Percentiles rank a stretch among this genome's conserved stretches.
Conservation (phyloP, 2,888 invertebrate genomes). For the Drosophila mulleri region DNA sequence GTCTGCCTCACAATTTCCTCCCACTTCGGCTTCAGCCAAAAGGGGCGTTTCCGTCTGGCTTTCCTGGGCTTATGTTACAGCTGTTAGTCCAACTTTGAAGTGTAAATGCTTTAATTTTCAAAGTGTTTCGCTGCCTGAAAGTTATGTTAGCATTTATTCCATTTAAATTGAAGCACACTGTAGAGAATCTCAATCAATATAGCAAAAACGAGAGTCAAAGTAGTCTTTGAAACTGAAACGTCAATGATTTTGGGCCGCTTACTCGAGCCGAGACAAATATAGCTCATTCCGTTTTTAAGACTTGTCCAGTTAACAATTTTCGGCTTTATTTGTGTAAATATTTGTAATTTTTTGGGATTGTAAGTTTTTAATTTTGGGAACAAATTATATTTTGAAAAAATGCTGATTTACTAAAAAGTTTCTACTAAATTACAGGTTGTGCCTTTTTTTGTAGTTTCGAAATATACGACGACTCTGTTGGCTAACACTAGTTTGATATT, state of each 20-base stretch:
- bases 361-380: constrained; percentile 2
- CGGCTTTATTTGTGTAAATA: constrained; percentile 19
- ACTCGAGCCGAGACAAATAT: not conserved
- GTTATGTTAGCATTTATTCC: not conserved
- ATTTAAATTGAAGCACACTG: not conserved
- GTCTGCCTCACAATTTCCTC: constrained; percentile 21
- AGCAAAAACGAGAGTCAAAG: not conserved
- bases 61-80: constrained; percentile 14
- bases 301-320: constrained; percentile 12
- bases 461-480: not conserved
- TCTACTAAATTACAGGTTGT: constrained; percentile 1
- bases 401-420: no score
- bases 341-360: constrained; percentile 13
- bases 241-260: not conserved
- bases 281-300: not conserved
- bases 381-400: no score
- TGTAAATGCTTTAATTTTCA: constrained; percentile 13
- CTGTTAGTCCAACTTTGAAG: constrained; percentile 25
- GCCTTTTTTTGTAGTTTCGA: not conserved
- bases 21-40: constrained; percentile 1
- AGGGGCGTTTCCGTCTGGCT: not conserved
- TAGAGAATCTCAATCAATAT: not conserved
- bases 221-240: not conserved
- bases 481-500: not conserved
- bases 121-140: constrained; percentile 3